A percentile compares a stretch with the other conserved stretches of the same genome.
These are phyloP conservation scores for Holacanthella duospinosa DNA, from an alignment of 2,888 invertebrate species.

Conservation along the genomic window DNA sequence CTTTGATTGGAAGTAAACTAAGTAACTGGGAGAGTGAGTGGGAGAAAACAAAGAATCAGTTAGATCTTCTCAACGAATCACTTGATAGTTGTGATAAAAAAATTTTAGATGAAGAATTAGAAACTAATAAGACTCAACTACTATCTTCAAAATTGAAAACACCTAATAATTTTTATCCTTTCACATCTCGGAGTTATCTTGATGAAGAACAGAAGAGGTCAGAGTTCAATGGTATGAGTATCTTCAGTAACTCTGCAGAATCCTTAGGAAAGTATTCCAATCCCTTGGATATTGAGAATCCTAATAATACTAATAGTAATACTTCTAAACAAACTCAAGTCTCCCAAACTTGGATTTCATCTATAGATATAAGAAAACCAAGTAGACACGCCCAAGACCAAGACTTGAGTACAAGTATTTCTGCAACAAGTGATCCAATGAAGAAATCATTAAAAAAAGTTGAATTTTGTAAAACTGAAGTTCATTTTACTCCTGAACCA, in stretches of 20 bases:
- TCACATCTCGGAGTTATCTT: not conserved
- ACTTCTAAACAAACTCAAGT: slow-evolving; percentile 20
- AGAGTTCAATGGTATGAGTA: not conserved
- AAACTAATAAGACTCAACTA: not conserved
- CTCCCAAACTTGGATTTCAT: slow-evolving; percentile 37
- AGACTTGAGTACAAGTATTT: slow-evolving; percentile 34
- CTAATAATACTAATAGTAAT: not conserved
- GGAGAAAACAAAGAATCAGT: slow-evolving; percentile 26
- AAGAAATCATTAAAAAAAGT: slow-evolving; percentile 56
- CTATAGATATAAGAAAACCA: slow-evolving; percentile 26
- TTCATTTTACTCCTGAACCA: slow-evolving; percentile 75
- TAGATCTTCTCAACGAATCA: slow-evolving; percentile 29
- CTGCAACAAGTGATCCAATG: slow-evolving; percentile 30
- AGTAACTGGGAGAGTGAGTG: not conserved
- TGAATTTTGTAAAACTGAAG: slow-evolving; percentile 77
- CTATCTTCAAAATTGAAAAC: not conserved
- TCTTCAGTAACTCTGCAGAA: not conserved
- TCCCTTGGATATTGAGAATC: not conserved
- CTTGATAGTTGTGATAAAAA: not conserved
- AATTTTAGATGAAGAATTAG: not conserved
- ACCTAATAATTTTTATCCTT: not conserved
- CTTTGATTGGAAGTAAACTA: not conserved
- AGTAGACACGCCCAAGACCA: slow-evolving; percentile 31
- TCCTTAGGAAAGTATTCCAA: not conserved
- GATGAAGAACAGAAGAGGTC: slow-evolving; percentile 1